phyloP scores from a whole-genome alignment of 2,888 invertebrate genomes.

The Autographa gamma region DNA sequence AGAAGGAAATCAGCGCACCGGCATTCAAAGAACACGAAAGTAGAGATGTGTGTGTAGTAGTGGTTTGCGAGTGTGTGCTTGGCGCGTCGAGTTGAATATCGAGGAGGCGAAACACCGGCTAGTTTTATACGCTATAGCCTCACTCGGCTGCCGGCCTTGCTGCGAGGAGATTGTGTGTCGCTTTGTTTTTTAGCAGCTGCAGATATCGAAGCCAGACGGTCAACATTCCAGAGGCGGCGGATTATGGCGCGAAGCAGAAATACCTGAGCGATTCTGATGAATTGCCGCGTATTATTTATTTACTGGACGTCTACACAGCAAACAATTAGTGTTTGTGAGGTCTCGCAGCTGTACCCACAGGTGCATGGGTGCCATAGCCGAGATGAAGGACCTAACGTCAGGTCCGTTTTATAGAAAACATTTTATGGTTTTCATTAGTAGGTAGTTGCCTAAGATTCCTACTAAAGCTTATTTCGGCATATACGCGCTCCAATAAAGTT shows the following conservation, averaged over 20 bases:
- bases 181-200: slow-evolving; percentile 69
- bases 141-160: slow-evolving; percentile 73
- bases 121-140: slow-evolving; percentile 48
- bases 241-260: slow-evolving; percentile 86
- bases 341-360: slow-evolving; percentile 43
- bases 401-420: slow-evolving; percentile 28
- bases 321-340: slow-evolving; percentile 55
- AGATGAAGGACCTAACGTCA: slow-evolving; percentile 39
- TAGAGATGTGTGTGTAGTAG: slow-evolving; percentile 71
- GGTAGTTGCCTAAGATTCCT: no score
- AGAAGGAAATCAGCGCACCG: slow-evolving; percentile 83
- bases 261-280: slow-evolving; percentile 83
- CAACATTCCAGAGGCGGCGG: slow-evolving; percentile 82
- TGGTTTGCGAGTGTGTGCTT: slow-evolving; percentile 70
- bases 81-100: slow-evolving; percentile 67
- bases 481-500: no score
- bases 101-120: slow-evolving; percentile 59
- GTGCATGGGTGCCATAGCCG: slow-evolving; percentile 21
- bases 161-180: slow-evolving; percentile 66
- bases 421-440: slow-evolving; percentile 32
- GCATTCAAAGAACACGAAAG: slow-evolving; percentile 74
- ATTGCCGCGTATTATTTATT: slow-evolving; percentile 81
- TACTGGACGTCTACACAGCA: slow-evolving; percentile 67
- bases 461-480: no score
- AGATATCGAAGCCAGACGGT: slow-evolving; percentile 79